phyloP scores from a whole-genome alignment of 2,888 invertebrate genomes.

The Bruchidius siliquastri region DNA sequence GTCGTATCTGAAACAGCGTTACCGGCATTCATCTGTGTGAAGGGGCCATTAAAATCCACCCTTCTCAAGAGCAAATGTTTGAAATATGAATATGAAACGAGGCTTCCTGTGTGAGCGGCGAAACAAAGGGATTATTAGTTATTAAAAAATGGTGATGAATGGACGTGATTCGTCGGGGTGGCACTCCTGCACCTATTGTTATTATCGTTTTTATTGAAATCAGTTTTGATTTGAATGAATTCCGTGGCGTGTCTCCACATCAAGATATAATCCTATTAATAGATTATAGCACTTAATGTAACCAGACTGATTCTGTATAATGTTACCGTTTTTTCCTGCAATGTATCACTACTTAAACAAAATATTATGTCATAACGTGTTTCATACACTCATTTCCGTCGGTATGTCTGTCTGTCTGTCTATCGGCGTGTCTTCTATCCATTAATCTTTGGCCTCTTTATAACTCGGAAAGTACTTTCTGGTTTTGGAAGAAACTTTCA shows the following conservation, averaged over 20 bases:
- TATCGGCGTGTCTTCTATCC: no score
- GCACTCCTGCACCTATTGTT: background rate
- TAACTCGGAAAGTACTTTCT: no score
- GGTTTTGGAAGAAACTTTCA: no score
- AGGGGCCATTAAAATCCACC: background rate
- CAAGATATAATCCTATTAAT: background rate
- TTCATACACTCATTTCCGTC: no score
- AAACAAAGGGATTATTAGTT: background rate
- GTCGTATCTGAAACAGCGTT: background rate
- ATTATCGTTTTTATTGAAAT: background rate
- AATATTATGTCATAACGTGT: no score
- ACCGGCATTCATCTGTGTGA: background rate
- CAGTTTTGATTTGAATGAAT: background rate
- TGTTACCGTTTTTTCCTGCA: no score
- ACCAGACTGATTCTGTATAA: no score
- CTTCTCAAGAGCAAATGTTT: background rate
- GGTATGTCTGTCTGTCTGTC: no score
- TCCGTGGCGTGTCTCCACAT: background rate
- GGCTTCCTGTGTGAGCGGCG: background rate
- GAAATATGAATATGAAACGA: background rate
- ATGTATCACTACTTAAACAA: no score
- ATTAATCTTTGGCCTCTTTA: no score
- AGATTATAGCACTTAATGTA: no score
- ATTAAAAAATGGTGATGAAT: background rate
- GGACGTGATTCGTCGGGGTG: background rate